phyloP scores from a whole-genome alignment of 2,888 invertebrate genomes.

The Sarcophaga subvicina region DNA sequence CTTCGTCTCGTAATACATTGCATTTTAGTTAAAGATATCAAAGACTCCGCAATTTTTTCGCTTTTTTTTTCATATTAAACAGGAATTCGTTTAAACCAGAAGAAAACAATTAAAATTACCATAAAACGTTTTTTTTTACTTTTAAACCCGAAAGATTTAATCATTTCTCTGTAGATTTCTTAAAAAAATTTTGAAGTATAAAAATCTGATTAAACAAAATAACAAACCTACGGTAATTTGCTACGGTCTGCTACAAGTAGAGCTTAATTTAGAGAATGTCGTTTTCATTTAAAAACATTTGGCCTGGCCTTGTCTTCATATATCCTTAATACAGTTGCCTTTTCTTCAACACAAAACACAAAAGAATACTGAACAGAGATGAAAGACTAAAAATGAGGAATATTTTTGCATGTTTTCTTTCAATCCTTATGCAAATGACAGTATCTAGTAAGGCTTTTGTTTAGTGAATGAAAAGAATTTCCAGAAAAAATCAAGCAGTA shows the following conservation, averaged over 20 bases:
- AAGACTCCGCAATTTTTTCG: too few relatives aligned
- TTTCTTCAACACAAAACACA: not conserved
- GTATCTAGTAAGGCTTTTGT: not conserved
- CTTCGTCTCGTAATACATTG: too few relatives aligned
- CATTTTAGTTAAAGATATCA: too few relatives aligned
- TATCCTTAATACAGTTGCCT: too few relatives aligned
- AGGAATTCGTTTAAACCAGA: too few relatives aligned
- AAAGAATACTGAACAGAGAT: not conserved
- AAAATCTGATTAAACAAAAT: not conserved
- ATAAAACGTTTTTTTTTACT: too few relatives aligned
- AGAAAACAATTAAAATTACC: too few relatives aligned
- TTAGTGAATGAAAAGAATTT: not conserved
- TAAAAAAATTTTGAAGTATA: too few relatives aligned
- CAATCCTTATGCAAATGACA: constrained; percentile 29
- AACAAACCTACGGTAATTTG: constrained; percentile 5
- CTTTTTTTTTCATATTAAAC: too few relatives aligned
- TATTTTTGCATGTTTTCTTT: constrained; percentile 8
- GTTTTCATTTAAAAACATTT: constrained; percentile 18
- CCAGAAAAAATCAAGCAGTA: not conserved
- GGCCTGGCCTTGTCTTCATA: not conserved
- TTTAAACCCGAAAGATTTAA: too few relatives aligned
- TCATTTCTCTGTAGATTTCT: too few relatives aligned
- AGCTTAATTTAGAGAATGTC: not conserved
- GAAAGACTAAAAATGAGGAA: not conserved
- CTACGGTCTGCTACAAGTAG: not conserved